Conservation (phyloP, 92 coral and sea anemone species). For the Epizoanthus fatuus region DNA sequence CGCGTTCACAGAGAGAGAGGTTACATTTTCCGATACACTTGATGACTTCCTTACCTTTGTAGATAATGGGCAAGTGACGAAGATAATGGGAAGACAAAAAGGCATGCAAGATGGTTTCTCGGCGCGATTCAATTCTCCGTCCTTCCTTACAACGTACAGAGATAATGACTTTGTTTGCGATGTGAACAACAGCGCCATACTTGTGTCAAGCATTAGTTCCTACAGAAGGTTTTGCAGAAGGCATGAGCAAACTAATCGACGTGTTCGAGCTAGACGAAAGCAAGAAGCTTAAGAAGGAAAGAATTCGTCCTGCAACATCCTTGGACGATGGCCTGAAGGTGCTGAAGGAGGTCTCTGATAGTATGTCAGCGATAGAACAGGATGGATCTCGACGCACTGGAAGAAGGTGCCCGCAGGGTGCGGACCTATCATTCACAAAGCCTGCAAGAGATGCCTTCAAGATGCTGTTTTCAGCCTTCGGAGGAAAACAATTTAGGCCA, state of each 20-base stretch:
- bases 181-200: conserved; percentile 47
- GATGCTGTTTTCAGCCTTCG: conserved; percentile 55
- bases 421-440: conserved; percentile 64
- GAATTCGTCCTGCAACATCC: too few species aligned
- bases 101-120: conserved; percentile 60
- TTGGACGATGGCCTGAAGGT: conserved; percentile 59
- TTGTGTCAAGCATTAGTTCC: conserved; percentile 50
- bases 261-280: conserved; percentile 60
- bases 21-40: conserved; percentile 56
- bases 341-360: conserved; percentile 43
- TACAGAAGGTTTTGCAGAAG: conserved; percentile 50
- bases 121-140: conserved; percentile 44
- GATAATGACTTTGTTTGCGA: conserved; percentile 62
- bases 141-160: conserved; percentile 42
- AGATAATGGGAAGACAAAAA: conserved; percentile 42
- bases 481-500: conserved; percentile 40
- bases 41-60: conserved; percentile 45
- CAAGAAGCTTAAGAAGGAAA: too few species aligned
- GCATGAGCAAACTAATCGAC: conserved; percentile 41
- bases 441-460: conserved; percentile 64
- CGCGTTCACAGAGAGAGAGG: conserved; percentile 44
- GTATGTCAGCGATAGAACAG: conserved; percentile 50
- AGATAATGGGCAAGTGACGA: conserved; percentile 36
- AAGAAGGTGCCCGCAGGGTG: conserved; percentile 65
- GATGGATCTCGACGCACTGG: conserved; percentile 53